Base-by-base conservation (phyloP, 2,113 vertebrate species). In the Corythaixoides concolor region DNA sequence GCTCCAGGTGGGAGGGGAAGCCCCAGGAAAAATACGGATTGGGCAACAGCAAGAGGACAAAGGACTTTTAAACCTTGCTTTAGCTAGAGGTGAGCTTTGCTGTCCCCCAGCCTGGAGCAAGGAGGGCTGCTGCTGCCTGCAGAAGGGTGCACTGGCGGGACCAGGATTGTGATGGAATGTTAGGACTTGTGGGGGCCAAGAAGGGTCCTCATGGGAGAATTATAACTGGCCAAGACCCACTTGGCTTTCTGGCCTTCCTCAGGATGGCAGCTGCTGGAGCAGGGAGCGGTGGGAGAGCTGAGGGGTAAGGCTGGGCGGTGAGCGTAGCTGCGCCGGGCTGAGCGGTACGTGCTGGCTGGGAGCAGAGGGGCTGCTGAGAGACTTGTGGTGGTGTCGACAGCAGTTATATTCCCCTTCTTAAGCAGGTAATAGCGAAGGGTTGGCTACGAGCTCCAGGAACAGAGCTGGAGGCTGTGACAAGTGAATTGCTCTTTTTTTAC, bases 121-220 rank as follows among this genome's bases (percentile, higher is more conserved):
- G 37, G 43, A n/a, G 20, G 14, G 55, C 67, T 59, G 59, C 49
- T 2, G 4, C 11, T 15, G 12, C 75, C 69, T 67, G 56, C 35
- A 11, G 53, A 27, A 23, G 41, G 58, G 47, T 5, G 35, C 5
- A 0, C 43, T 27, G 75, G 13, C 27, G 22, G 45, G 22, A 62
- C 9, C 0, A 2, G 67, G 35, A 3, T n/a, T 30, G 23, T 4
- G 56, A 35, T 45, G 68, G 50, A 53, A 35, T 2, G 0, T 19
- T 58, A 11, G 66, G 37, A 15, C 84, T 43, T 49, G 19, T 18
- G 28, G 50, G 43, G 55, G 26, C 15, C 15, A 8, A n/a, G 22
- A 12, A n/a, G 35, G 27, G 43, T 73, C 33, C 55, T 58, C 2
- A 0, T 16, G 41, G 66, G 21, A 39, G 18, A n/a, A 24, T 49